Conservation (phyloP, 2,888 invertebrate genomes). For the Erebia aethiops region DNA sequence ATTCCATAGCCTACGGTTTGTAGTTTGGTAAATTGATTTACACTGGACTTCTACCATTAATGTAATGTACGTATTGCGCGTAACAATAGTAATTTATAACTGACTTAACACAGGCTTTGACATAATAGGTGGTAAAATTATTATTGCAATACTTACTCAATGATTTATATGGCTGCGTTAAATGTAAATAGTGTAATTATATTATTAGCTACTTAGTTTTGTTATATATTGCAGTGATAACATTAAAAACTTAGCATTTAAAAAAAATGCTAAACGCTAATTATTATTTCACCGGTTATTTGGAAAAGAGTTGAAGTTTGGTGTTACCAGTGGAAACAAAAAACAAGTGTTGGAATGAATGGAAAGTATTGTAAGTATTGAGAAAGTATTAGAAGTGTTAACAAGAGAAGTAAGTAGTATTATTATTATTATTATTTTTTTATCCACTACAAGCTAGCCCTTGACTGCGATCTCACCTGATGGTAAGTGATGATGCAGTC, state of each 20-base stretch:
- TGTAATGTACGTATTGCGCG: background rate
- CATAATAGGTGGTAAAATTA: constrained; percentile 2
- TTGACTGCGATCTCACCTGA: too few relatives aligned
- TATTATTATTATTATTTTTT: too few relatives aligned
- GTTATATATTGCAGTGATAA: background rate
- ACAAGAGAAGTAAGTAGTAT: too few relatives aligned
- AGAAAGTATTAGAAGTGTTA: too few relatives aligned
- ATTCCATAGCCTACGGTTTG: background rate
- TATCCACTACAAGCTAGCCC: too few relatives aligned
- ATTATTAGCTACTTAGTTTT: background rate
- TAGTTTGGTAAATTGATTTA: background rate
- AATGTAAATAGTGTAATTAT: background rate
- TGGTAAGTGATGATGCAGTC: too few relatives aligned
- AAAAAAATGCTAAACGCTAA: background rate
- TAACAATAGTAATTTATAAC: constrained; percentile 1
- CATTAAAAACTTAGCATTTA: background rate
- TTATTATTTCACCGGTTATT: too few relatives aligned
- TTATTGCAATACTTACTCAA: background rate
- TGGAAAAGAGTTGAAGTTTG: background rate
- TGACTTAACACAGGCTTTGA: constrained; percentile 5
- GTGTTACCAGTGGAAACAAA: too few relatives aligned
- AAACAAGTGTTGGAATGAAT: too few relatives aligned
- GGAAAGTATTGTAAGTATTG: too few relatives aligned
- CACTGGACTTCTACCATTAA: background rate
- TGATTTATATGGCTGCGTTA: background rate